phyloP scores from a whole-genome alignment of 2,888 invertebrate genomes.

The Cristatella mucedo region DNA sequence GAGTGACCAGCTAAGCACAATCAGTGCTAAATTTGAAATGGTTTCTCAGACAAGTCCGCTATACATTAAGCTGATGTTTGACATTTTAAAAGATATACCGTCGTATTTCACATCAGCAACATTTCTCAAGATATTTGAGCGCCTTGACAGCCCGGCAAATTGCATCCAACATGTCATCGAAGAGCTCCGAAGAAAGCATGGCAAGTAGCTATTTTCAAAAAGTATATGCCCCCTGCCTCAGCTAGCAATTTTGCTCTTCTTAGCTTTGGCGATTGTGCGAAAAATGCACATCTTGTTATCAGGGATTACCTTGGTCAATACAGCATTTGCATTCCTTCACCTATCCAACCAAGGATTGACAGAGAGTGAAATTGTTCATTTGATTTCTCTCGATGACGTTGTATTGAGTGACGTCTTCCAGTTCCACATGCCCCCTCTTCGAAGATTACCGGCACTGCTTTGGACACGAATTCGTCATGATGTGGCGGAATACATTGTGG shows the following conservation, averaged over 20 bases:
- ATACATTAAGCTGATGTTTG: conserved; percentile 7
- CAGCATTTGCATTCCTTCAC: conserved; percentile 7
- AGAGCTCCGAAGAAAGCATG: conserved; percentile 11
- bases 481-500: conserved; percentile 4
- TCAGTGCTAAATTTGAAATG: background rate
- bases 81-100: background rate
- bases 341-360: conserved; percentile 6
- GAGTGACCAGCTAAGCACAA: background rate
- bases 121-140: background rate
- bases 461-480: conserved; percentile 6
- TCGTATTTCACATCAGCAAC: background rate
- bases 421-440: conserved; percentile 5
- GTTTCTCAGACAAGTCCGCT: conserved; percentile 4
- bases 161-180: conserved; percentile 5
- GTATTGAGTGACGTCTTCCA: conserved; percentile 7
- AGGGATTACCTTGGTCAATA: conserved; percentile 2
- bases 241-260: background rate
- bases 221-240: background rate
- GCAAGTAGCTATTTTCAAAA: conserved; percentile 16
- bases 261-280: background rate
- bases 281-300: background rate
- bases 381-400: conserved; percentile 7
- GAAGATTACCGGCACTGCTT: conserved; percentile 3
- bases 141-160: conserved; percentile 2
- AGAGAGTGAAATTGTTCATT: conserved; percentile 4